phyloP scores from a whole-genome alignment of 2,113 vertebrate genomes.

The Phoxinus phoxinus region DNA sequence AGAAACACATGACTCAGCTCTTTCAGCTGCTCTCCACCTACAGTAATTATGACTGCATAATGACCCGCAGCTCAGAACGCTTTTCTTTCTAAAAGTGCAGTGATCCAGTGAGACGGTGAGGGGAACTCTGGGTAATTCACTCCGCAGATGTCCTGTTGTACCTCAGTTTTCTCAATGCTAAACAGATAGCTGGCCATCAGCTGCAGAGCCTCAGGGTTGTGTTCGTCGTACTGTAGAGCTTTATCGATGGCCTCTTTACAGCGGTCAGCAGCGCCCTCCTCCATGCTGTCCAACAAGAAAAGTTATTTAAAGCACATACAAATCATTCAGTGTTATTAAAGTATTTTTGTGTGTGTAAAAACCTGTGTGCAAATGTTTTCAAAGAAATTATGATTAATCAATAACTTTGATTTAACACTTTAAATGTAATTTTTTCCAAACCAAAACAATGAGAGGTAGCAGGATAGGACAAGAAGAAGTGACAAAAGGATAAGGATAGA shows the following conservation, averaged over 20 bases:
- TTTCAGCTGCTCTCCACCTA: constrained; percentile 4
- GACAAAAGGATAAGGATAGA: not conserved
- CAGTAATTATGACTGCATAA: constrained; percentile 74
- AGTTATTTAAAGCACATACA: not conserved
- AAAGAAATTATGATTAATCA: not conserved
- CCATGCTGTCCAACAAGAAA: constrained; percentile 70
- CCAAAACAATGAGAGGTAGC: not conserved
- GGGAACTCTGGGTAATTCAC: constrained; percentile 32
- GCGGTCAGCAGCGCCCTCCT: constrained; percentile 77
- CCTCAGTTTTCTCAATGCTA: constrained; percentile 80
- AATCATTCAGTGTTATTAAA: not conserved
- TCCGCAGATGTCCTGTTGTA: constrained; percentile 52
- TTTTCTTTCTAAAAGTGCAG: constrained; percentile 64
- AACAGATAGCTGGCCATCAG: constrained; percentile 86
- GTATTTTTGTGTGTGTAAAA: not conserved
- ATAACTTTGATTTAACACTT: not conserved
- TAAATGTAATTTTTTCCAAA: not conserved
- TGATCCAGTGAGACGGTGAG: constrained; percentile 54
- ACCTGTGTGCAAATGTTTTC: not conserved
- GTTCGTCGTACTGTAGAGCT: constrained; percentile 76
- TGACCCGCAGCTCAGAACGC: constrained; percentile 32
- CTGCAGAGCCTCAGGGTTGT: constrained; percentile 81
- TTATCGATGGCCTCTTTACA: constrained; percentile 78
- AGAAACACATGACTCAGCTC: constrained; percentile 15
- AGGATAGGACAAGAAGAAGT: not conserved